Evolutionary conservation across 2,797 vertebrate genomes (phyloP).

Genomic region (Parauchenoglanis punctatus): DNA sequence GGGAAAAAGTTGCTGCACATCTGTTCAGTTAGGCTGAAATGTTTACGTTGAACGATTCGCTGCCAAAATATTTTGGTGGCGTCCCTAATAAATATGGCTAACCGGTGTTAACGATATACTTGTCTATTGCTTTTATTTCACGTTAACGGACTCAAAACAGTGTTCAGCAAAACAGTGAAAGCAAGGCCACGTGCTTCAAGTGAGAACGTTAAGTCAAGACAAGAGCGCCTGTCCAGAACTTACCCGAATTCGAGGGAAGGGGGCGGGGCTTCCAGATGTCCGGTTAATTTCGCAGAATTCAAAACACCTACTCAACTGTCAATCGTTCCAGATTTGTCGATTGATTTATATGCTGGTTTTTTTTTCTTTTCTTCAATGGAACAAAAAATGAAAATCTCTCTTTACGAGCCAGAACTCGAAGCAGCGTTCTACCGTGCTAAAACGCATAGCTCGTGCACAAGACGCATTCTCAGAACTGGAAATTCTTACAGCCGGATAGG

Average conservation of each 20-base stretch:
- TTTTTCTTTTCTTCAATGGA: not conserved
- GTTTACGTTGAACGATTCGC: not conserved
- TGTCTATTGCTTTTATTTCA: no score
- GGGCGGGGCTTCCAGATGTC: not conserved
- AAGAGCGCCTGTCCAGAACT: not conserved
- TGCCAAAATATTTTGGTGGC: no score
- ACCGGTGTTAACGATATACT: not conserved
- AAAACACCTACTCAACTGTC: not conserved
- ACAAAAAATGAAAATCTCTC: no score
- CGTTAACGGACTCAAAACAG: no score
- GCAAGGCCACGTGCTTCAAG: no score
- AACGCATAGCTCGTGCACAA: no score
- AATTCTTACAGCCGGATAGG: not conserved
- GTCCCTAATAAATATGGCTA: not conserved
- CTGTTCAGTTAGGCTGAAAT: not conserved
- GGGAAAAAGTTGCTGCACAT: not conserved
- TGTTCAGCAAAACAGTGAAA: no score
- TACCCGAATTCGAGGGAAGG: not conserved
- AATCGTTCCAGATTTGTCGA: not conserved
- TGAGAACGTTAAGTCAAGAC: not conserved
- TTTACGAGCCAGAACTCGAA: no score
- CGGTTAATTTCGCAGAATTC: not conserved
- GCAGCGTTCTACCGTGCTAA: no score
- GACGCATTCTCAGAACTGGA: not conserved
- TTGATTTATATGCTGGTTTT: not conserved